phyloP scores from a whole-genome alignment of 2,797 vertebrate species.

The Dendrocincla fuliginosa region DNA sequence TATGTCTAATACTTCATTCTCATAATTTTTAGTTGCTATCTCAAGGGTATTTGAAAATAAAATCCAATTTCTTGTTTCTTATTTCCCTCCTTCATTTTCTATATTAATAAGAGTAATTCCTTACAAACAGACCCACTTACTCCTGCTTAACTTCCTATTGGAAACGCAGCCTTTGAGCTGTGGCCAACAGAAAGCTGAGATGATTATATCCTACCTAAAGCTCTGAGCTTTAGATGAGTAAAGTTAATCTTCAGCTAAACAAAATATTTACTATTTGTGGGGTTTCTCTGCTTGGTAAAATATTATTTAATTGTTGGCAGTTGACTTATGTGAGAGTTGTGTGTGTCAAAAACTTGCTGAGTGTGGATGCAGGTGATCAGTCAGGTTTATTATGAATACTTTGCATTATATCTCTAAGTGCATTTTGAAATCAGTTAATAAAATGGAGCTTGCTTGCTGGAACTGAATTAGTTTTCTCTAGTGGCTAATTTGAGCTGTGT shows the following conservation, averaged over 20 bases:
- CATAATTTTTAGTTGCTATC: neutral
- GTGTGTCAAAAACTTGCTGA: neutral
- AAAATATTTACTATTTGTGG: neutral
- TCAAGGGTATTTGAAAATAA: neutral
- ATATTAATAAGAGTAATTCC: neutral
- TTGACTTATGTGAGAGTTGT: neutral
- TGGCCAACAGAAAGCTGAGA: neutral
- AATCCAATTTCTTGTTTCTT: neutral
- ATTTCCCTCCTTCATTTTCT: neutral
- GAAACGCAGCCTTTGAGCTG: neutral
- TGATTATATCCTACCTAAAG: neutral
- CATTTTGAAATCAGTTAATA: neutral
- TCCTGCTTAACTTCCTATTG: neutral
- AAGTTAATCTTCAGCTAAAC: neutral
- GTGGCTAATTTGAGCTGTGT: neutral
- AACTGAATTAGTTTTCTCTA: neutral
- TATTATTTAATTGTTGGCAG: neutral
- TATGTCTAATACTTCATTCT: neutral
- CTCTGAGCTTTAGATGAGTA: neutral
- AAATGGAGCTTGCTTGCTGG: neutral
- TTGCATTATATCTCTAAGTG: neutral
- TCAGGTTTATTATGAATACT: neutral
- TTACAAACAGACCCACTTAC: neutral
- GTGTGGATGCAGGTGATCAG: neutral
- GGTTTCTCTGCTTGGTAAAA: neutral